Base-by-base conservation (phyloP, 2,113 vertebrate genomes). In the Crotalus viridis region DNA sequence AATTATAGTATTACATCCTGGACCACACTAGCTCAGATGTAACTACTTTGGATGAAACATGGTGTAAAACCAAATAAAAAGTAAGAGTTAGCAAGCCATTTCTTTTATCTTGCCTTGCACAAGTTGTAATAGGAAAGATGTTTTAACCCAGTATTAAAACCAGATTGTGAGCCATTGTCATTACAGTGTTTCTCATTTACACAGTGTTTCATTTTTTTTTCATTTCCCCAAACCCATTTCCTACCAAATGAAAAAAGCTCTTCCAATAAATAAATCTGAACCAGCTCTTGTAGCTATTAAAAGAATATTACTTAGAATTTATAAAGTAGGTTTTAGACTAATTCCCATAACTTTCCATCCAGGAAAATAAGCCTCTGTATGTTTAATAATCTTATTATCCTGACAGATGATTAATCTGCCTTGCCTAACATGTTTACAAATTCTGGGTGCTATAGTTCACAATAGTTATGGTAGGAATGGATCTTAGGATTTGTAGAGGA, bases 121-220 rank as follows among this genome's bases (percentile, higher is more conserved):
- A 88, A 7, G 43, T 33, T 39, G 33, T 28, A 21, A 17, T n/a
- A 21, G 85, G 15, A 22, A 7, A 81, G 51, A 56, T 4, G n/a
- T 88, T 69, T 92, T 88, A 64, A 81, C 91, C 48, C 33, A 22
- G n/a, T 22, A 81, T 92, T 92, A 64, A 74, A 89, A 89, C 91
- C 87, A 92, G 87, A 92, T 92, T 89, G 88, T 92, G 74, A 89
- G 74, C 55, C 51, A 92, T 56, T 64, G 64, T 61, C 15, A 87
- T 64, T 51, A 52, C 52, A 10, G 81, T 92, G 91, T 89, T 92
- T 92, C 61, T 92, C 91, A 92, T 92, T 92, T 89, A 92, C 91
- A 92, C 74, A 81, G 87, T 92, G 17, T 81, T 92, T 89, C 59
- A 46, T 88, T 92, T 74, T 89, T 92, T 88, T 81, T 89, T 89